Base-by-base conservation (phyloP, 2,888 invertebrate species). In the Drosophila anomalata region DNA sequence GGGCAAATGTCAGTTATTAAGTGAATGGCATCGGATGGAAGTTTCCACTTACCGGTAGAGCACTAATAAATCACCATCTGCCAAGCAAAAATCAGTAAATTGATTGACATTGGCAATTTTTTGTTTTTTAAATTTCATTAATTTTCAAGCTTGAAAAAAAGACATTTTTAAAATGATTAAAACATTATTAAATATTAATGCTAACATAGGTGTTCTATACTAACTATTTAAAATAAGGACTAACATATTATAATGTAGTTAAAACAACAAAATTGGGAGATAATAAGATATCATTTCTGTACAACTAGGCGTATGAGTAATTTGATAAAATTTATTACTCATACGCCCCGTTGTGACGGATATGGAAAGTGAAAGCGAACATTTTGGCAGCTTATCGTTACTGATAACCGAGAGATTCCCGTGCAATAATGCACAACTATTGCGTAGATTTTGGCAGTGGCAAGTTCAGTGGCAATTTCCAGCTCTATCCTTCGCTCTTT, bases 371-470 rank as follows among this genome's bases (percentile, higher is more conserved):
- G 65, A 66, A 66, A 66, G 42, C 48, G 14, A 12, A 36, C 4
- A 4, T 17, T 20, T 3, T n/a, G 20, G 11, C 44, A 22, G 17
- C 63, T 65, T 62, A 63, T 63, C 63, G 1, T 2, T 14, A 36
- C 39, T 33, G 62, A 65, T 65, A 62, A 62, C 9, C 46, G 11
- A 14, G 12, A 36, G 36, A 29, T 44, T 22, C 50, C 42, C 26
- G 42, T 59, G 50, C 59, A 62, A 62, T 59, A 59, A 59, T 62
- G 59, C 53, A 48, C 26, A 44, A 66, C 22, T 54, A 63, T 63
- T 54, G 48, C 65, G 65, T 54, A 12, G 63, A 62, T 48, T 53
- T 47, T 62, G 61, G 48, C 61, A 62, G 62, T 62, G 61, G 48
- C 61, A 62, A 62, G 44, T 65, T 66, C 63, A 53, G 44, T 66